These are phyloP conservation scores for Bothrops alternatus DNA, from an alignment of 2,797 vertebrate species.

Conservation along the genomic window DNA sequence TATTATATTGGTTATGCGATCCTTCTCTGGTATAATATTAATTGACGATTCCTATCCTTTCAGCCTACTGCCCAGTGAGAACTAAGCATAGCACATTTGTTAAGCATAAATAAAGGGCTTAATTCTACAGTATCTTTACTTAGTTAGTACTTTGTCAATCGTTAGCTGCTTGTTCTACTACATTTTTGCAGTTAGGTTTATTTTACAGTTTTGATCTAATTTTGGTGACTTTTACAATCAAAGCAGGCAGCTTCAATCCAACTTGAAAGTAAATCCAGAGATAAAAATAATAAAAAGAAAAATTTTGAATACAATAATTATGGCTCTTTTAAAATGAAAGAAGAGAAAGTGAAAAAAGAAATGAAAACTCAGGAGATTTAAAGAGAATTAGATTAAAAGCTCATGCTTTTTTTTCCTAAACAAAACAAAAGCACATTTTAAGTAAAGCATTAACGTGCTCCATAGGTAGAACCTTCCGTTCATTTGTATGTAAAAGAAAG, in stretches of 20 bases:
- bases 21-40: neutral
- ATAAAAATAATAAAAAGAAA: neutral
- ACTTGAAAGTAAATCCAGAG: neutral
- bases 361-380: neutral
- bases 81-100: neutral
- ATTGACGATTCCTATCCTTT: neutral
- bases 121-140: neutral
- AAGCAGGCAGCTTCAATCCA: neutral
- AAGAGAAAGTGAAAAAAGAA: neutral
- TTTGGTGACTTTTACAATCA: neutral
- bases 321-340: neutral
- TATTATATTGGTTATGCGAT: neutral
- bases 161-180: neutral
- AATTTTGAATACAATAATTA: neutral
- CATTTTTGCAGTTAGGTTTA: neutral
- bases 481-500: neutral
- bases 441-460: neutral
- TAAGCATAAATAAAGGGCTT: neutral
- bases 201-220: neutral
- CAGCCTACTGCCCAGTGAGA: neutral
- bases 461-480: neutral
- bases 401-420: neutral
- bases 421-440: neutral
- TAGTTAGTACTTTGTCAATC: neutral
- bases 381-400: neutral